Evolutionary conservation across 2,113 vertebrate species (phyloP), one percentile per base, ranked within the genome.

Genomic region (Dascyllus trimaculatus): DNA sequence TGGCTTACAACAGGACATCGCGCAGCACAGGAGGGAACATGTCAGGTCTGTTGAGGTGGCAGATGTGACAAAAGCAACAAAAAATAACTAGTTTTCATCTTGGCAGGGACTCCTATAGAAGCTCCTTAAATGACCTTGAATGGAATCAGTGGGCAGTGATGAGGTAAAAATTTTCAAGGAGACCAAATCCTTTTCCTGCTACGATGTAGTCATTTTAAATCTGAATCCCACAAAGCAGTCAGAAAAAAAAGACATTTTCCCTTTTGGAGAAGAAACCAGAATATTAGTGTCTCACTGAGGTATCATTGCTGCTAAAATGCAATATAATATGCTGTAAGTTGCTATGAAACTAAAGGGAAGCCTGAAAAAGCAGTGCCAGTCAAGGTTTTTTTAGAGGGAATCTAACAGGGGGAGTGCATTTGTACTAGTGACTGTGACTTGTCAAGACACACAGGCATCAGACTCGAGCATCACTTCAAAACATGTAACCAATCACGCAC

Each of bases 401-500:
- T 80, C 61, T 67, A 60, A 65, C 46, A 64, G 52, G 68, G n/a
- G 40, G 26, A 56, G 68, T 24, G 26, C 54, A 75, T 81, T 77
- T 79, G 70, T 77, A 82, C 11, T 7, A 0, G 29, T 10, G 70
- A 75, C 64, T 80, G 75, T 45, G 71, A 74, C 74, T 65, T 82
- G 79, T 91, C 87, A 87, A 40, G 51, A 82, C 68, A 53, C 59
- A 15, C 60, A 62, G 70, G 24, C 54, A 71, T 78, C 71, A 87
- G 80, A 75, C 21, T 35, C 51, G 52, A 57, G 59, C 76, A 57
- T 78, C 61, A n/a, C 88, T 78, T 83, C 71, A 75, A 84, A 81
- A 78, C 64, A 69, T 73, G 71, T 53, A 70, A 58, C 63, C 80
- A 69, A 65, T 85, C 79, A 71, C 48, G 40, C 61, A 57, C 56